Conservation (phyloP, 2,888 invertebrate species). For the Megalurothrips usitatus region DNA sequence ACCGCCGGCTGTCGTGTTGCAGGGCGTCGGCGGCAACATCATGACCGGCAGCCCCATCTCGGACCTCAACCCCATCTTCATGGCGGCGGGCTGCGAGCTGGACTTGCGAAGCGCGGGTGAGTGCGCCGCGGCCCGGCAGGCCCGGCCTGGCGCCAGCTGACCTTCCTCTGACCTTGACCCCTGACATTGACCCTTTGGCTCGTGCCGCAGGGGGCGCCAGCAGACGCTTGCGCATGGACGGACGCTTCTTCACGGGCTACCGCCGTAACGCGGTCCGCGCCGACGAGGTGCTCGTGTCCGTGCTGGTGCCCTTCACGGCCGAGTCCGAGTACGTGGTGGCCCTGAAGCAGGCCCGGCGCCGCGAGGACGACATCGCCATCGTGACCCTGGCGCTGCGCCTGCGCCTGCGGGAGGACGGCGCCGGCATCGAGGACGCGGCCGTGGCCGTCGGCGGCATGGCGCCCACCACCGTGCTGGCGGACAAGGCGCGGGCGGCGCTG, state of each 20-base stretch:
- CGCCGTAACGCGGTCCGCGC: slow-evolving; percentile 66
- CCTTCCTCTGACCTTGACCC: too few relatives aligned
- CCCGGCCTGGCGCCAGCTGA: not conserved
- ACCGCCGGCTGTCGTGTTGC: slow-evolving; percentile 28
- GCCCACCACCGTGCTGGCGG: slow-evolving; percentile 71
- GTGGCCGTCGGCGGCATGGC: slow-evolving; percentile 94
- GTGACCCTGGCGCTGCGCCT: slow-evolving; percentile 83
- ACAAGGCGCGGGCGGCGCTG: slow-evolving; percentile 58
- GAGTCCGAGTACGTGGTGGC: slow-evolving; percentile 67
- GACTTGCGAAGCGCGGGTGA: slow-evolving; percentile 55
- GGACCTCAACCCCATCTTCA: slow-evolving; percentile 87
- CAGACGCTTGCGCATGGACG: slow-evolving; percentile 64
- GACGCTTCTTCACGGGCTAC: slow-evolving; percentile 80
- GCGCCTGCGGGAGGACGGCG: slow-evolving; percentile 53
- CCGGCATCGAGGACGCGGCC: slow-evolving; percentile 57
- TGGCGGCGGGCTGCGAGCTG: slow-evolving; percentile 67
- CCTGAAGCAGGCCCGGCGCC: slow-evolving; percentile 85
- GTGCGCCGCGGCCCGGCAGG: not conserved
- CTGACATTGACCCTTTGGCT: too few relatives aligned
- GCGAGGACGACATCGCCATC: slow-evolving; percentile 94
- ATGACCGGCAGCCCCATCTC: slow-evolving; percentile 95
- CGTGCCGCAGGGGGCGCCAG: slow-evolving; percentile 46
- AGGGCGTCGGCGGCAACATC: slow-evolving; percentile 87
- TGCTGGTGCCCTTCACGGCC: slow-evolving; percentile 70
- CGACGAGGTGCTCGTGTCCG: slow-evolving; percentile 76